phyloP scores from a whole-genome alignment of 2,797 vertebrate species.

The Sphenodon punctatus region DNA sequence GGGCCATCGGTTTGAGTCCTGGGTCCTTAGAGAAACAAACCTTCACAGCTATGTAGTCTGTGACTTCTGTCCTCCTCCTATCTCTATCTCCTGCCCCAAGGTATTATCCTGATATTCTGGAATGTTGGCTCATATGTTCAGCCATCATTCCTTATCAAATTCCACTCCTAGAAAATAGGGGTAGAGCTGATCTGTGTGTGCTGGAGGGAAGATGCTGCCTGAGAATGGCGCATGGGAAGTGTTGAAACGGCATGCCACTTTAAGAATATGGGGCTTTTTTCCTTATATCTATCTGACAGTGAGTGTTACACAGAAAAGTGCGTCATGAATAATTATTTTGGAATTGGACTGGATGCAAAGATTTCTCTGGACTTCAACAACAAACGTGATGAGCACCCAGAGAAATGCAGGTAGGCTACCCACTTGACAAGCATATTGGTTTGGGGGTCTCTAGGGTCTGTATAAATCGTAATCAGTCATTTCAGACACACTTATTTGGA shows the following conservation, averaged over 20 bases:
- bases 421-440: not conserved
- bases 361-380: conserved; percentile 98
- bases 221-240: not conserved
- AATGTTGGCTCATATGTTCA: no score
- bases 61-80: not conserved
- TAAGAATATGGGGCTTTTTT: not conserved
- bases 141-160: not conserved
- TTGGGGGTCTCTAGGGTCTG: not conserved
- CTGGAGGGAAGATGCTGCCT: not conserved
- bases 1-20: no score
- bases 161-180: not conserved
- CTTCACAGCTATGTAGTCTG: not conserved
- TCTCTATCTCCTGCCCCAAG: not conserved
- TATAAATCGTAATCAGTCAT: not conserved
- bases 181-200: not conserved
- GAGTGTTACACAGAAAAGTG: conserved; percentile 95
- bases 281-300: conserved; percentile 63
- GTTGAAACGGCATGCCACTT: not conserved
- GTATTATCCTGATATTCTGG: not conserved
- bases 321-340: conserved; percentile 99
- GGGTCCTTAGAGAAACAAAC: no score
- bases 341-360: conserved; percentile 95
- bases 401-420: conserved; percentile 90
- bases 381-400: conserved; percentile 95
- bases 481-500: not conserved